A percentile compares a stretch with the other conserved stretches of the same genome.
These are phyloP conservation scores for Holocentrus rufus DNA, from an alignment of 2,797 vertebrate species.

Conservation along the genomic window DNA sequence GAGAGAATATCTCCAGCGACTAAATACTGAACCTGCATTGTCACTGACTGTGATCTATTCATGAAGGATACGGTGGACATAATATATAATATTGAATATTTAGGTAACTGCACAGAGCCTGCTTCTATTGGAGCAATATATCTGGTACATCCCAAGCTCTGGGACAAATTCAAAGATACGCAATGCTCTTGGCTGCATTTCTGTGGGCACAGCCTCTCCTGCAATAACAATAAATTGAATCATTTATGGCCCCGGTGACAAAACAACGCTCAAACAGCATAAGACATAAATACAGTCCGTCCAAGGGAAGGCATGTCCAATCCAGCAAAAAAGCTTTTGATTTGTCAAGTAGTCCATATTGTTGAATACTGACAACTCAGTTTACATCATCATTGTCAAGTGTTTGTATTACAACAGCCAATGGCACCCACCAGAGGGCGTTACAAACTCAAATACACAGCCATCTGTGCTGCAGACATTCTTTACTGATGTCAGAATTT, in stretches of 20 bases:
- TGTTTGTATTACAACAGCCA: neutral
- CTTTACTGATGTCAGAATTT: neutral
- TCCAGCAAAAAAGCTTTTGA: too few relatives aligned
- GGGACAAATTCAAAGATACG: neutral
- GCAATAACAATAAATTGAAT: neutral
- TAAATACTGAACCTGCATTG: too few relatives aligned
- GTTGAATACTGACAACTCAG: neutral
- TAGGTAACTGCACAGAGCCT: neutral
- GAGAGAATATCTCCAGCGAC: neutral
- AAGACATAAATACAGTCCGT: neutral
- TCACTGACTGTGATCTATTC: neutral
- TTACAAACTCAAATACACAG: slow-evolving; percentile 12
- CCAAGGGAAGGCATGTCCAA: neutral
- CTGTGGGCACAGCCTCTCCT: neutral
- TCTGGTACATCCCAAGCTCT: neutral
- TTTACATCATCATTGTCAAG: neutral
- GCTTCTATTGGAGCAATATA: too few relatives aligned
- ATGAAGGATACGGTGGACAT: neutral
- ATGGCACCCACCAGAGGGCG: slow-evolving; percentile 61
- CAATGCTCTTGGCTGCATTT: neutral
- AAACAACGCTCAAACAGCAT: neutral
- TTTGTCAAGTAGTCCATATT: neutral
- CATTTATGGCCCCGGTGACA: neutral
- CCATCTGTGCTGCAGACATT: neutral
- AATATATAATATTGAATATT: neutral